Base-by-base conservation (phyloP, 2,888 invertebrate genomes). In the Leucoptera coffeella region DNA sequence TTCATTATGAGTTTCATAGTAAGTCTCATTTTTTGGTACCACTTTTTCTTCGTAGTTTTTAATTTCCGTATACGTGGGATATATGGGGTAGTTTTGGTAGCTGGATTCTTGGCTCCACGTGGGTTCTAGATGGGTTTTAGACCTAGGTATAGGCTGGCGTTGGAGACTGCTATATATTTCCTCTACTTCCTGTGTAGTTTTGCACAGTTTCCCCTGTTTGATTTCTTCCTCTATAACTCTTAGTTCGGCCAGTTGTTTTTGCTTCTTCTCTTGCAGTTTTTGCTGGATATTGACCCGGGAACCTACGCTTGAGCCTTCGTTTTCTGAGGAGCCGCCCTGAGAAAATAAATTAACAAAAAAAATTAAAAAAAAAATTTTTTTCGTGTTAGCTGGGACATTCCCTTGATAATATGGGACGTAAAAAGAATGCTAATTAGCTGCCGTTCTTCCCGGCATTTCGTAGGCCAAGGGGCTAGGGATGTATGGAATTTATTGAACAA, bases 241-340 rank as follows among this genome's bases (percentile, higher is more conserved):
- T 15, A 90, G 53, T 47, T 90, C 89, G 0, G 88, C 86, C 14
- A 90, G 59, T 43, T 91, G 90, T 35, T 90, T 88, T 42, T 87
- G 85, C 41, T 89, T 89, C 47, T 91, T 90, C 47, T 89, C 89
- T 45, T 87, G 85, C 1, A 90, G 62, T 47, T 90, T 90, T 40
- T 88, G 87, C 34, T 87, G 85, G 32, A 90, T 90, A 49, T 89
- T 87, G 15, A 88, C 84, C 8, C 85, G 74, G 5, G 85, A 84
- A 1, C 79, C 77, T 1, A 82, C 78, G 40, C 80, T 81, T 19
- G 82, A 83, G 1, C 80, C 80, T 45, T 86, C 86, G 51, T 82
- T 84, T 50, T 85, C 85, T 41, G 81, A 83, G 9, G 81, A 80
- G 0, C 77, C 77, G 24, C 78, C 77, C 65, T 75, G 45, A 29